Evolutionary conservation across 2,888 invertebrate genomes (phyloP), one percentile per base, ranked within the genome.

Genomic region (Chelonus formosanus): DNA sequence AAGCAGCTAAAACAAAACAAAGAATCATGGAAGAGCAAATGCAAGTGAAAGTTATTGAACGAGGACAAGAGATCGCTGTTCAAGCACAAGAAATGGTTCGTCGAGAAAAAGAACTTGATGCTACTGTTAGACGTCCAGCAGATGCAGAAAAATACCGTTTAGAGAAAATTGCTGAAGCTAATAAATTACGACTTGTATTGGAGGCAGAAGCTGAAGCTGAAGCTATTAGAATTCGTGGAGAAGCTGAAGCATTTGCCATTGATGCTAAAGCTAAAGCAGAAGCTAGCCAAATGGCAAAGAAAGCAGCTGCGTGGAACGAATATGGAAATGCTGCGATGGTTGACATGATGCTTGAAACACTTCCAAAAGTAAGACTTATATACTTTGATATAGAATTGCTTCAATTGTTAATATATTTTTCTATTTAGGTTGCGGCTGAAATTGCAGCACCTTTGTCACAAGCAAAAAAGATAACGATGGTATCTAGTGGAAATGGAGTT

Each of bases 191-290:
- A 74, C 90, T 95, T 4, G 90, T 97, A n/a, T 89, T 97, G 79
- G 97, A 98, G 84, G 97, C 98, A 0, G 95, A 97, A 82, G 98
- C 97, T 0, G 96, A 97, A 80, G 93, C 97, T 0, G 96, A 98
- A 86, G 92, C 97, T 20, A 89, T 93, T 36, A 88, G 89, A 80
- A 90, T 96, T 69, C 91, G 92, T 71, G 95, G 95, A 52, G 94
- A 93, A 87, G 95, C 93, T 71, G 97, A 92, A 85, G 97, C 98
- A 0, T 97, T 89, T 84, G 96, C 98, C 34, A 94, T 98, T 79
- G 92, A 94, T 77, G 96, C 95, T 0, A 96, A 96, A 85, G 98
- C 97, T 0, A 93, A 90, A 74, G 98, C 98, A 2, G 98, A 98
- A 81, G 96, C 97, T 0, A 96, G 96, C 84, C 97, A 97, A 86